Base-by-base conservation (phyloP, 1,140 invertebrate species). In the Neelides sp. region DNA sequence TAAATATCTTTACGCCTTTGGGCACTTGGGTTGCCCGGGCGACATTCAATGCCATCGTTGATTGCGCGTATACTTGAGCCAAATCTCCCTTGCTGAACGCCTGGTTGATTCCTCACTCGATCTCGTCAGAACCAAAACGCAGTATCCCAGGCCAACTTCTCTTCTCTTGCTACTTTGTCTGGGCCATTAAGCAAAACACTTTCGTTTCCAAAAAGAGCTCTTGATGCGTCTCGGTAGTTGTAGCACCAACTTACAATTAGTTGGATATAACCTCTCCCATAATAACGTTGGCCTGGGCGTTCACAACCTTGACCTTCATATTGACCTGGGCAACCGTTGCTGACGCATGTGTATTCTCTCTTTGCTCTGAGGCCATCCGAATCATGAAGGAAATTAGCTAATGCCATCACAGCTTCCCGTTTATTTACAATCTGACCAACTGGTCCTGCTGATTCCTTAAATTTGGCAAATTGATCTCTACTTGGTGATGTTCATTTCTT, bases 231-330 rank as follows among this genome's bases (percentile, higher is more conserved):
- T 20, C 20, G 13, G 32, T 47, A 47, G n/a, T n/a, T n/a, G n/a
- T n/a, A n/a, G 20, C 45, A 47, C 45, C 45, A 47, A 4, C 23
- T 35, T n/a, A n/a, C n/a, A n/a, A n/a, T n/a, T 8, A 47, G 45
- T 23, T 47, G 45, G n/a, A 47, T 59, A 39, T 51, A 59, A 7
- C 57, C 57, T 22, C 57, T 23, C 3, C 57, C 57, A 19, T 55
- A 59, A 43, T 59, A 59, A 19, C 37, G 15, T 24, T 52, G 57
- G 13, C 53, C 52, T 8, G 36, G 35, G 7, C 7, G 13, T 30
- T 59, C 57, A 40, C 57, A 59, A 10, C 50, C 46, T 15, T 49
- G 46, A 35, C 34, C 42, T 17, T 46, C 36, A 20, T 59, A 55
- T 4, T 52, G 19, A n/a, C 35, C 35, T 0, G 57, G 57, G 32